A percentile compares a stretch with the other conserved stretches of the same genome.
phyloP scores from a whole-genome alignment of 1,140 invertebrate species.

The Meloidogyne floridensis region DNA sequence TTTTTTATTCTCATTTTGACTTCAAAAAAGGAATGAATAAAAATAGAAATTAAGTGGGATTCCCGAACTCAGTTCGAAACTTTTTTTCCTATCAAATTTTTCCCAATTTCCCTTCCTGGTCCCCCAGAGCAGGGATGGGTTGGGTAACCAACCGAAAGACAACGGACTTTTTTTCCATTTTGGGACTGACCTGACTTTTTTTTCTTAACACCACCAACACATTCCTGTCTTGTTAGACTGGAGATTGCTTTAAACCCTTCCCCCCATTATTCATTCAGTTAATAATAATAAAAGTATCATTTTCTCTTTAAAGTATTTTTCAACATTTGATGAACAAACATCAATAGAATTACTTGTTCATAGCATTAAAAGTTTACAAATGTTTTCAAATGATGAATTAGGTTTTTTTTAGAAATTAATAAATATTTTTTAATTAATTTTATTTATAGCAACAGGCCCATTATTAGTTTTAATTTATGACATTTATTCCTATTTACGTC shows the following conservation, averaged over 20 bases:
- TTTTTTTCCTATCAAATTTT: too few relatives aligned
- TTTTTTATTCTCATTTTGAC: background rate
- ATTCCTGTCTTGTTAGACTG: too few relatives aligned
- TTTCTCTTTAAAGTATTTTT: conserved; percentile 36
- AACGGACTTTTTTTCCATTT: too few relatives aligned
- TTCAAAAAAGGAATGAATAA: background rate
- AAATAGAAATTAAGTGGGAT: too few relatives aligned
- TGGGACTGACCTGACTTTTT: too few relatives aligned
- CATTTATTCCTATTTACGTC: conserved; percentile 48
- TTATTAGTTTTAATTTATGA: conserved; percentile 48
- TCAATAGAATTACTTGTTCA: conserved; percentile 40
- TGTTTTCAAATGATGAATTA: conserved; percentile 54
- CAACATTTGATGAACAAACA: conserved; percentile 49
- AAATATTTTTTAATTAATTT: background rate
- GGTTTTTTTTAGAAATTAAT: background rate
- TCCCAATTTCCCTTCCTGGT: too few relatives aligned
- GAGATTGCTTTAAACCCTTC: too few relatives aligned
- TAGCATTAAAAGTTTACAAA: conserved; percentile 45
- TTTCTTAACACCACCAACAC: too few relatives aligned
- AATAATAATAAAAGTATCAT: background rate
- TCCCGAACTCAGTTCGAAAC: too few relatives aligned
- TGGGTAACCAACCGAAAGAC: too few relatives aligned
- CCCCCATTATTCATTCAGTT: too few relatives aligned
- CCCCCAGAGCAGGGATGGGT: too few relatives aligned
- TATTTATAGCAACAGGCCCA: conserved; percentile 35